Evolutionary conservation across 2,797 vertebrate species (phyloP).

Genomic region (Acomys russatus): DNA sequence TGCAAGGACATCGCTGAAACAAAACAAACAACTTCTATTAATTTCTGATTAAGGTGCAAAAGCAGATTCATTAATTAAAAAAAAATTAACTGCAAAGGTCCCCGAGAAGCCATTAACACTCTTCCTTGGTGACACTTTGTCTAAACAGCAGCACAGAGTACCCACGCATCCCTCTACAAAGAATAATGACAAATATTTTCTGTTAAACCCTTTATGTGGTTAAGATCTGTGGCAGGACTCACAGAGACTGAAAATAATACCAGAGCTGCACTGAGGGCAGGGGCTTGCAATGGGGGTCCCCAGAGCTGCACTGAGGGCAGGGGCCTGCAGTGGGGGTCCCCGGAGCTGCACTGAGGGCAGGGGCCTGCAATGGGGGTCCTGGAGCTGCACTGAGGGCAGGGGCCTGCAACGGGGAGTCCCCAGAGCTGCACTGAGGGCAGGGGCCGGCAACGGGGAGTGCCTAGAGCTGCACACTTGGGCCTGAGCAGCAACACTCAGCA

Average conservation of each 20-base stretch:
- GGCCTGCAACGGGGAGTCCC: background rate
- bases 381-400: background rate
- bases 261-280: background rate
- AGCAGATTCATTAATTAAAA: background rate
- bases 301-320: background rate
- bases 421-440: background rate
- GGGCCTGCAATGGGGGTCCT: background rate
- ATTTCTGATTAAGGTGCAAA: background rate
- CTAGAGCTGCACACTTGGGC: background rate
- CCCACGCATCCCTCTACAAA: background rate
- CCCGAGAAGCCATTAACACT: constrained; percentile 39
- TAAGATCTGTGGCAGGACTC: background rate
- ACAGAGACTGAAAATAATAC: constrained; percentile 29
- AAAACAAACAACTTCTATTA: constrained; percentile 71
- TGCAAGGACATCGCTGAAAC: constrained; percentile 95
- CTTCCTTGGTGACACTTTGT: background rate
- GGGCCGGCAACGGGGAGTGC: background rate
- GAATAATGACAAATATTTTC: background rate
- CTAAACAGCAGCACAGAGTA: background rate
- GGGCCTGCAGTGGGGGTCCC: background rate
- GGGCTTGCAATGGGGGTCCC: background rate
- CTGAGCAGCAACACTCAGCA: background rate
- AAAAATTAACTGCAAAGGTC: background rate
- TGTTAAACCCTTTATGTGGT: background rate
- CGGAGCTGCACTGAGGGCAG: background rate